phyloP scores from a whole-genome alignment of 1,140 invertebrate species.

The Ooceraea biroi region DNA sequence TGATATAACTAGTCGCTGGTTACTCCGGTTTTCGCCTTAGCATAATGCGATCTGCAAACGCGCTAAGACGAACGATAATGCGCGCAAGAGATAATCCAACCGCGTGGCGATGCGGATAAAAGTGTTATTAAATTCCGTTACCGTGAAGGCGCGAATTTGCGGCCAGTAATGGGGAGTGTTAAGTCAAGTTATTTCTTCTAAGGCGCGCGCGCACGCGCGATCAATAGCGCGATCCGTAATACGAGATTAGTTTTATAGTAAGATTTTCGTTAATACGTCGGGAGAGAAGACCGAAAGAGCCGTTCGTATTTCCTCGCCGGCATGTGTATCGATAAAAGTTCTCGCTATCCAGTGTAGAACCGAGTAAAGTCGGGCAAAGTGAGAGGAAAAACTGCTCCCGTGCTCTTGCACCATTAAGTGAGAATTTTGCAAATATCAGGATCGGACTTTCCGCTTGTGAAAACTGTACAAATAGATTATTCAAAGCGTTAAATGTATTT shows the following conservation, averaged over 20 bases:
- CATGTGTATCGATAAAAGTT: constrained; percentile 56
- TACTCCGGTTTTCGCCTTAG: not conserved
- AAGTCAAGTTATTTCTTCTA: constrained; percentile 1
- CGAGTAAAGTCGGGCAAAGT: constrained; percentile 26
- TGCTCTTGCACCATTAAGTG: constrained; percentile 7
- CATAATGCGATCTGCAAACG: constrained; percentile 37
- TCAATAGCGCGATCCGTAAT: constrained; percentile 16
- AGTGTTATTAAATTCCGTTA: constrained; percentile 52
- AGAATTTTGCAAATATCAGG: constrained; percentile 39
- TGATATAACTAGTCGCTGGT: not conserved
- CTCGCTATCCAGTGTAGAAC: not conserved
- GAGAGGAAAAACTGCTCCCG: constrained; percentile 19
- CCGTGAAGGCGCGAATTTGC: constrained; percentile 15
- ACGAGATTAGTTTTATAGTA: constrained; percentile 17
- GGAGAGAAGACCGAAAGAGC: not conserved
- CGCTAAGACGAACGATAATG: constrained; percentile 39
- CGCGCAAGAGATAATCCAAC: constrained; percentile 23
- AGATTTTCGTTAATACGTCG: constrained; percentile 38
- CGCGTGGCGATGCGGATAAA: not conserved
- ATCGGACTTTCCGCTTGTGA: constrained; percentile 25
- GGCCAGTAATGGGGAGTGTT: not conserved
- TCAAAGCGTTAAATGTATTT: constrained; percentile 40
- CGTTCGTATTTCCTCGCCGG: constrained; percentile 4
- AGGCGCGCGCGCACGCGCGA: not conserved
- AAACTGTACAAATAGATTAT: constrained; percentile 43